Conservation (phyloP, 2,888 invertebrate species). For the Allygus modestus region DNA sequence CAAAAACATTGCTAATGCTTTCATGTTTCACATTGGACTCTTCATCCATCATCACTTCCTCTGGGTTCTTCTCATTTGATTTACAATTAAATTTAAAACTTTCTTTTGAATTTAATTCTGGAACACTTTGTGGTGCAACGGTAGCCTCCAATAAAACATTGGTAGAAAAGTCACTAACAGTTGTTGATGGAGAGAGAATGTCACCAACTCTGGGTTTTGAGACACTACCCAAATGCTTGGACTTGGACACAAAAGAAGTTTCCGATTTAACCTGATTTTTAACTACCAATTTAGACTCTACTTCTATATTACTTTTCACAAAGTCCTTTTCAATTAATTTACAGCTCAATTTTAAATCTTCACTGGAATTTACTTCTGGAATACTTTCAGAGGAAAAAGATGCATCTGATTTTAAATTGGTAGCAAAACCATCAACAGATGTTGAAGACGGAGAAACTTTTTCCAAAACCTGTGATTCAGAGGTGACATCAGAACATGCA, state of each 20-base stretch:
- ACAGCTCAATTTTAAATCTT: constrained; percentile 4
- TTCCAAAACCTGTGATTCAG: neutral
- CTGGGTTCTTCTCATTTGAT: neutral
- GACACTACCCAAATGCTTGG: neutral
- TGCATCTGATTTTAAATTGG: neutral
- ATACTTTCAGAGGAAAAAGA: neutral
- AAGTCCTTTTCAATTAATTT: neutral
- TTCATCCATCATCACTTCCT: neutral
- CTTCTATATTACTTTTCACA: neutral
- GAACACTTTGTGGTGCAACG: neutral
- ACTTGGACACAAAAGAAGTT: neutral
- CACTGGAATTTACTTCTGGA: neutral
- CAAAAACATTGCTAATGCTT: neutral
- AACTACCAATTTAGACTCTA: neutral
- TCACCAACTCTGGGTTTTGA: neutral
- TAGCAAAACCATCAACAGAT: neutral
- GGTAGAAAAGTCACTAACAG: neutral
- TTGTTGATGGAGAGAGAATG: neutral
- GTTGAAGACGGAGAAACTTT: neutral
- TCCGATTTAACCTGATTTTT: neutral
- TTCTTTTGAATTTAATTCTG: neutral
- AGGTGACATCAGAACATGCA: neutral
- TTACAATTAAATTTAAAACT: neutral
- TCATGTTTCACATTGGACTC: neutral
- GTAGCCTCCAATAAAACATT: neutral